phyloP scores from a whole-genome alignment of 2,797 vertebrate species.

The Hydrocynus forskahlii region DNA sequence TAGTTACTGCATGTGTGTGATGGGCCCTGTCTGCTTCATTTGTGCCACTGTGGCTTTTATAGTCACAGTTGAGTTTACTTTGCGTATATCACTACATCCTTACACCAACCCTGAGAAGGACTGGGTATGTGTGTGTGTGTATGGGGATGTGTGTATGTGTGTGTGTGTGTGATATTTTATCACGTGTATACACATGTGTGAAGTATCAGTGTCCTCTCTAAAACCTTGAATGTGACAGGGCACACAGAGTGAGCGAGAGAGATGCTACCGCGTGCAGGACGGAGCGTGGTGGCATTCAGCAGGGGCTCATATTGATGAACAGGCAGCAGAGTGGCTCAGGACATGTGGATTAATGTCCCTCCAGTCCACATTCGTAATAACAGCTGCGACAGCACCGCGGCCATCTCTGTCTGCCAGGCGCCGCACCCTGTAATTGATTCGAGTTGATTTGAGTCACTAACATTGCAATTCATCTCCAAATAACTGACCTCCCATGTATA shows the following conservation, averaged over 20 bases:
- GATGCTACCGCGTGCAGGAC: neutral
- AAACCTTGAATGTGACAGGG: slow-evolving; percentile 29
- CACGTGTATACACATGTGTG: slow-evolving; percentile 17
- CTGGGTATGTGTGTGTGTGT: slow-evolving; percentile 6
- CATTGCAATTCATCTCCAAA: slow-evolving; percentile 54
- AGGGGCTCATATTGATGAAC: slow-evolving; percentile 26
- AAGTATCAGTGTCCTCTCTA: slow-evolving; percentile 2
- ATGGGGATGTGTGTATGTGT: neutral
- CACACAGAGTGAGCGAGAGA: slow-evolving; percentile 19
- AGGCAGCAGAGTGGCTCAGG: slow-evolving; percentile 33
- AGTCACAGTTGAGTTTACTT: slow-evolving; percentile 52
- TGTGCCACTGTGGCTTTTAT: slow-evolving; percentile 46
- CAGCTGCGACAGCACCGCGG: slow-evolving; percentile 37
- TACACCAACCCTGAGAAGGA: neutral
- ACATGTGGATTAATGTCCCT: slow-evolving; percentile 50
- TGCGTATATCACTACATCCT: slow-evolving; percentile 15
- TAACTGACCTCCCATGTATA: slow-evolving; percentile 45
- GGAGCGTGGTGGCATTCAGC: slow-evolving; percentile 10
- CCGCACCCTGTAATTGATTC: slow-evolving; percentile 59
- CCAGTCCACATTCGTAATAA: slow-evolving; percentile 49
- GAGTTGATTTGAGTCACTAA: slow-evolving; percentile 53
- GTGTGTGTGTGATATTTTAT: neutral
- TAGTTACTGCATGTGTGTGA: slow-evolving; percentile 45
- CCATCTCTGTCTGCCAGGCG: slow-evolving; percentile 41
- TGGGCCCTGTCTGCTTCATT: slow-evolving; percentile 46